These are phyloP conservation scores for Apaloderma vittatum DNA, from an alignment of 2,113 vertebrate species.

Conservation along the genomic window DNA sequence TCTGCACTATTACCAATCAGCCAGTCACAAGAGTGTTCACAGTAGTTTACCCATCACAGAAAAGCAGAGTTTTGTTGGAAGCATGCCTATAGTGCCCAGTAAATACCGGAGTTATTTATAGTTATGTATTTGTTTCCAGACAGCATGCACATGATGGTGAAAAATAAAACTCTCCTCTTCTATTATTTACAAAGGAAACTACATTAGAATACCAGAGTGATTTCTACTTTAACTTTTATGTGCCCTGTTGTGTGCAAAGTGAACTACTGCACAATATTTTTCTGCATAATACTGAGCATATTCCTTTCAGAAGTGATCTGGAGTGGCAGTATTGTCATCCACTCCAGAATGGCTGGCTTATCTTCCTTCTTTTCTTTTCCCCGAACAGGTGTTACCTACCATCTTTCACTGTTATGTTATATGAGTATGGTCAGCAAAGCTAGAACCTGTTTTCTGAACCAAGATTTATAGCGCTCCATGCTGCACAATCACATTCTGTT, in stretches of 20 bases:
- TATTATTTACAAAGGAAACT: background rate
- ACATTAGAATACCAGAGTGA: background rate
- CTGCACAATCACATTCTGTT: background rate
- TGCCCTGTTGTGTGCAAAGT: background rate
- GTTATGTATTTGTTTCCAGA: background rate
- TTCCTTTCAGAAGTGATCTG: background rate
- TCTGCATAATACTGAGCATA: background rate
- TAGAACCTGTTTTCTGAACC: background rate
- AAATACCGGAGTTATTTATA: background rate
- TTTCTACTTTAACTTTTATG: background rate
- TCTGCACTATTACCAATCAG: background rate
- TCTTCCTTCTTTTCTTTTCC: background rate
- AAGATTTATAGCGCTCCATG: background rate
- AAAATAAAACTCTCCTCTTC: background rate
- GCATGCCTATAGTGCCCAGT: background rate
- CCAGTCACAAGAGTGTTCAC: background rate
- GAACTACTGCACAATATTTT: background rate
- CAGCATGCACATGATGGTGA: background rate
- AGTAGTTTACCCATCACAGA: background rate
- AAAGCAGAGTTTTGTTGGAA: background rate
- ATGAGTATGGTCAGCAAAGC: background rate
- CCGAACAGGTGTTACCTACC: background rate
- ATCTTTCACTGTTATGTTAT: background rate
- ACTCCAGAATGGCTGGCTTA: background rate
- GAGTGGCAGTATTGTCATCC: background rate